Evolutionary conservation across 2,797 vertebrate species (phyloP).

Genomic region (Gadopsis bispinosus): DNA sequence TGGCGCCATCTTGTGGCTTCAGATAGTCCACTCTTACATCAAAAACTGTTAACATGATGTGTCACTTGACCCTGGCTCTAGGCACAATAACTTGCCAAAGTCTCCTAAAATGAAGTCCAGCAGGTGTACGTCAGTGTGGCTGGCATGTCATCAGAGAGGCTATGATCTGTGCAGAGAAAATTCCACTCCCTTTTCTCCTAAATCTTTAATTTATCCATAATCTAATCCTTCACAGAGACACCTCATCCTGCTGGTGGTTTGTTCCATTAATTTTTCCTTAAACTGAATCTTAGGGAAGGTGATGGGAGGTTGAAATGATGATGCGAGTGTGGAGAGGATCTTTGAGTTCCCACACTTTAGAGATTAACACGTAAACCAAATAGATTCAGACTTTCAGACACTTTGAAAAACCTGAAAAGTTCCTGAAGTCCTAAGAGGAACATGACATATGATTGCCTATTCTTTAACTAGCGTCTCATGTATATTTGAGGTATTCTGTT

Average conservation of each 20-base stretch:
- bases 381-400: slow-evolving; percentile 38
- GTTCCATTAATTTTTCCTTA: slow-evolving; percentile 1
- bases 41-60: background rate
- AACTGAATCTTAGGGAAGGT: slow-evolving; percentile 24
- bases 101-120: background rate
- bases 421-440: background rate
- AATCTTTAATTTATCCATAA: slow-evolving; percentile 25
- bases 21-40: background rate
- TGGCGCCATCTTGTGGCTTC: slow-evolving; percentile 58
- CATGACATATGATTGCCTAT: slow-evolving; percentile 30
- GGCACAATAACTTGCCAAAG: background rate
- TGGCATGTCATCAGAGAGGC: slow-evolving; percentile 1
- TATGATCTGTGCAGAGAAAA: background rate
- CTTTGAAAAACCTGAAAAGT: slow-evolving; percentile 45
- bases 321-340: slow-evolving; percentile 16
- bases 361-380: slow-evolving; percentile 56
- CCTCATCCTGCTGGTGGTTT: background rate
- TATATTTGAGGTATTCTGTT: slow-evolving; percentile 63
- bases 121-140: background rate
- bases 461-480: slow-evolving; percentile 58
- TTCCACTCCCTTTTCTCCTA: background rate
- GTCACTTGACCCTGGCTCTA: background rate
- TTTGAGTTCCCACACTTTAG: slow-evolving; percentile 3
- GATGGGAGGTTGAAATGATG: background rate
- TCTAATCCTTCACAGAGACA: slow-evolving; percentile 1